phyloP scores from a whole-genome alignment of 2,797 vertebrate species.

The Sebastes itinus region DNA sequence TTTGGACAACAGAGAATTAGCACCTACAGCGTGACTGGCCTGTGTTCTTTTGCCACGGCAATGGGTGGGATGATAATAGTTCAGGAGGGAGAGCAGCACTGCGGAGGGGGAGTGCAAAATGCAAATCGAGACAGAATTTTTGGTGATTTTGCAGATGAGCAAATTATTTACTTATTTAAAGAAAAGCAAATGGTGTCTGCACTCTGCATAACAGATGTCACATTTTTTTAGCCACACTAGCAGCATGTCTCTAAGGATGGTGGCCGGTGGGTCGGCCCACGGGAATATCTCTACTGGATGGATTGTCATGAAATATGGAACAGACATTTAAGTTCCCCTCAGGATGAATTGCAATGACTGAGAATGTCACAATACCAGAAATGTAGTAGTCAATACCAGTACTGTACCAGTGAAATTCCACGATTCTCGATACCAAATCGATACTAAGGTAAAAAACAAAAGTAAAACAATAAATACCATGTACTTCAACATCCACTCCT shows the following conservation, averaged over 20 bases:
- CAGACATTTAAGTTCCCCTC: too few relatives aligned
- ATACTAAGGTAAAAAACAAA: too few relatives aligned
- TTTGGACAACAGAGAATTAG: constrained; percentile 70
- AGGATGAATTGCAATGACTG: too few relatives aligned
- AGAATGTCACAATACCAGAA: too few relatives aligned
- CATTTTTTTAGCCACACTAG: not conserved
- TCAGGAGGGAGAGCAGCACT: not conserved
- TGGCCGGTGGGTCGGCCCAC: not conserved
- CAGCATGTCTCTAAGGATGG: not conserved
- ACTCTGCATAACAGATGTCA: not conserved
- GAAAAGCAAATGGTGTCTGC: not conserved
- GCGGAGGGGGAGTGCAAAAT: not conserved
- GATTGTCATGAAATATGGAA: not conserved
- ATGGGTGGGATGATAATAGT: not conserved
- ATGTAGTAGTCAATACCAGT: too few relatives aligned
- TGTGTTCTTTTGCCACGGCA: constrained; percentile 6
- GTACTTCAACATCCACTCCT: too few relatives aligned
- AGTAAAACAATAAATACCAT: too few relatives aligned
- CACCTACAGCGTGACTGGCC: not conserved
- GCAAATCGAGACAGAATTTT: not conserved
- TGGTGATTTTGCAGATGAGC: not conserved
- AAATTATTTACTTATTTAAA: not conserved
- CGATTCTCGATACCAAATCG: too few relatives aligned
- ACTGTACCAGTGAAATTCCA: too few relatives aligned
- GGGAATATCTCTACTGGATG: not conserved